phyloP scores from a whole-genome alignment of 2,888 invertebrate species.

The Oxyteleia sp. region DNA sequence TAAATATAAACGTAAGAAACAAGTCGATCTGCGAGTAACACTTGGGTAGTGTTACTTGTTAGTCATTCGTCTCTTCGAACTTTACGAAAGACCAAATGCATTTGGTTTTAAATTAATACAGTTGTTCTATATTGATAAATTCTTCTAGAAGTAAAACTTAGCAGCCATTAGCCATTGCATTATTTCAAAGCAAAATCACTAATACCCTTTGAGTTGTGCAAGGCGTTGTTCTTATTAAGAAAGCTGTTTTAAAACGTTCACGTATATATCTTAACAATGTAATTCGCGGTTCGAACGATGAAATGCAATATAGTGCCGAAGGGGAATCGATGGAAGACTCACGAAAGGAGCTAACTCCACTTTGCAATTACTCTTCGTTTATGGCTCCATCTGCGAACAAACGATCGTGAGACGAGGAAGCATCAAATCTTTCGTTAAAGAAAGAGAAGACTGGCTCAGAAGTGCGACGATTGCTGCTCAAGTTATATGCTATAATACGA shows the following conservation, averaged over 20 bases:
- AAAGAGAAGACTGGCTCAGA: constrained; percentile 19
- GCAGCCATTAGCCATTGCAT: too few relatives aligned
- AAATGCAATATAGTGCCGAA: constrained; percentile 60
- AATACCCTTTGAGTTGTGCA: constrained; percentile 33
- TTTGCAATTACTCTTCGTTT: constrained; percentile 67
- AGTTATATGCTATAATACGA: constrained; percentile 29
- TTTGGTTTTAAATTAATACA: too few relatives aligned
- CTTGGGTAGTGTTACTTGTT: too few relatives aligned
- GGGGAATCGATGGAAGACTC: constrained; percentile 58
- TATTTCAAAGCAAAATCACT: too few relatives aligned
- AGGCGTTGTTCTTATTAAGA: constrained; percentile 45
- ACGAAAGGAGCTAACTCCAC: constrained; percentile 59
- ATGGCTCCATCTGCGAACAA: constrained; percentile 64
- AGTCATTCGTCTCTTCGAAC: too few relatives aligned
- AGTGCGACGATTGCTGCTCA: constrained; percentile 34
- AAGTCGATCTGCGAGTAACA: too few relatives aligned
- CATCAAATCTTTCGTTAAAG: constrained; percentile 50
- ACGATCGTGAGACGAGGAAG: constrained; percentile 53
- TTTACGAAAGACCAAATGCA: too few relatives aligned
- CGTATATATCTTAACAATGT: constrained; percentile 60
- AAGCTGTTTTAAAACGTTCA: constrained; percentile 54
- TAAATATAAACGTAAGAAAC: too few relatives aligned
- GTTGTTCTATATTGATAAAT: too few relatives aligned
- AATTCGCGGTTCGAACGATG: constrained; percentile 58
- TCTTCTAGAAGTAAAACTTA: too few relatives aligned